Evolutionary conservation across 2,797 vertebrate species (phyloP), one percentile per base, ranked within the genome.

Genomic region (Argya squamiceps): DNA sequence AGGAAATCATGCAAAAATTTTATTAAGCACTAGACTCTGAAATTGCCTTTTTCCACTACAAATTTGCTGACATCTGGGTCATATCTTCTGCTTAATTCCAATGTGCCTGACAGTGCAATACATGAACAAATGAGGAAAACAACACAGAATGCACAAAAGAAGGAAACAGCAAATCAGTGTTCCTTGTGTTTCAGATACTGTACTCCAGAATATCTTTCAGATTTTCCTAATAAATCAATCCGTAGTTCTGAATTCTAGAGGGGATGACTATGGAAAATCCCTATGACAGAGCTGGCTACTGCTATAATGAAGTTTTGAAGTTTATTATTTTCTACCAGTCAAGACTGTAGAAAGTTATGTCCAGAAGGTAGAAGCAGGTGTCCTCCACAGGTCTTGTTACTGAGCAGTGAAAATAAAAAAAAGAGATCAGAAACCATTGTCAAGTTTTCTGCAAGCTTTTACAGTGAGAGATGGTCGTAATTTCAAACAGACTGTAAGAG

Each of bases 1-100:
- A 95, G 70, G 85, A 89, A 96, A 93, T 96, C 89, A 95, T 92
- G 91, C 91, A 95, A 95, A 96, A 81, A 73, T 93, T 96, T 92
- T 93, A 92, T 95, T 96, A 95, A 96, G 86, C 92, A 80, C 67
- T 93, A 96, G 89, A 93, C 88, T 93, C 89, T 94, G 91, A 89
- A 97, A 97, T 93, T 94, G 94, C 81, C 60, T 96, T 89, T 96
- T 96, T 93, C 94, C 82, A 96, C 88, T 97, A 91, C 89, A 94
- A 93, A 93, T 95, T 92, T 39, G 18, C 58, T 94, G 86, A 88
- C 96, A 95, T 97, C 92, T 97, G 93, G 91, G 92, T 94, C 92
- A 73, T 94, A 91, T 96, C 91, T 95, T 83, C 84, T 83, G 58
- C 50, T 95, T 94, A 93, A 84, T 93, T 94, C 89, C 79, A 84